These are phyloP conservation scores for Tangara arthus DNA, from an alignment of 2,797 vertebrate species.

Conservation along the genomic window DNA sequence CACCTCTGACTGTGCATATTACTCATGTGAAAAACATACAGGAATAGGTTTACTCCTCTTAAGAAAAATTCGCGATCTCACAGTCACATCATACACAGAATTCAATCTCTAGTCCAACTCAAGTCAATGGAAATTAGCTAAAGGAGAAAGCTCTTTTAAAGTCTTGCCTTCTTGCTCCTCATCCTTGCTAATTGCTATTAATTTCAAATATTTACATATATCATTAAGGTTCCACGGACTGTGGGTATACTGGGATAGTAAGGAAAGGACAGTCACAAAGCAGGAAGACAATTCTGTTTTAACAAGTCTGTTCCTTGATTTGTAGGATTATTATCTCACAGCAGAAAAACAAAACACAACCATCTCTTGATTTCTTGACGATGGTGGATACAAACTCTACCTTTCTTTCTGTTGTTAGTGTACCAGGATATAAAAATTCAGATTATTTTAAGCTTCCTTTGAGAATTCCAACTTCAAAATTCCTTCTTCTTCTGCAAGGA, in stretches of 20 bases:
- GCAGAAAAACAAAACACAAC: not conserved
- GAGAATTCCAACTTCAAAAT: not conserved
- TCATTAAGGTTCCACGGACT: not conserved
- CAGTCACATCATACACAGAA: not conserved
- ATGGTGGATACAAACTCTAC: not conserved
- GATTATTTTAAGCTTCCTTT: not conserved
- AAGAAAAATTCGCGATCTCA: not conserved
- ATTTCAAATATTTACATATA: not conserved
- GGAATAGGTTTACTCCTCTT: not conserved
- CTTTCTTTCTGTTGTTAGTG: not conserved
- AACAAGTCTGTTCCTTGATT: not conserved
- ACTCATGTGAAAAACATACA: not conserved
- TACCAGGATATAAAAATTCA: not conserved
- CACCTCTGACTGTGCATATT: not conserved
- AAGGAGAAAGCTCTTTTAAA: not conserved
- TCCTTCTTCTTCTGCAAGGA: not conserved
- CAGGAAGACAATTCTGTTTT: not conserved
- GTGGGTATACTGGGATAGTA: not conserved
- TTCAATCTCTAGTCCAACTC: not conserved
- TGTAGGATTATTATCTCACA: not conserved
- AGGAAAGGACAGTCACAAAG: not conserved
- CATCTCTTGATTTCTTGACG: not conserved
- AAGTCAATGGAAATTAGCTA: not conserved
- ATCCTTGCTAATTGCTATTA: not conserved
- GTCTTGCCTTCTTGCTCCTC: not conserved